Percentiles rank a stretch among this genome's conserved stretches.
Evolutionary conservation across 2,113 vertebrate genomes (phyloP).

Genomic region (Eulemur rufifrons): DNA sequence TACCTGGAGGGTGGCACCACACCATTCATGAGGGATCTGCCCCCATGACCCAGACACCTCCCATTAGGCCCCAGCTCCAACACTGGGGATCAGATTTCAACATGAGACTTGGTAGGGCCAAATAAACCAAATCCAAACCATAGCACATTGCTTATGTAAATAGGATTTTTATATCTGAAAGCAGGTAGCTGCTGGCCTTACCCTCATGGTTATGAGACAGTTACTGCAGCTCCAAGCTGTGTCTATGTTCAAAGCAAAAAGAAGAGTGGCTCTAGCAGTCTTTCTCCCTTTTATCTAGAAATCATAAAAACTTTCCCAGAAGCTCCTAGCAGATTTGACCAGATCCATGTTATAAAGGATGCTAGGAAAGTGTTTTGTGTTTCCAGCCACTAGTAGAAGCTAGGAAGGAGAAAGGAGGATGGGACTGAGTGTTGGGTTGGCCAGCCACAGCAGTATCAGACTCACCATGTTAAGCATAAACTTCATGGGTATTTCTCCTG

Average conservation of each 20-base stretch:
- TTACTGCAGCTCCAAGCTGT: not conserved
- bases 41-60: no score
- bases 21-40: no score
- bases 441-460: not conserved
- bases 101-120: no score
- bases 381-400: not conserved
- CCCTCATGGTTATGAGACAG: not conserved
- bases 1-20: no score
- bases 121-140: no score
- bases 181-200: not conserved
- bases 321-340: not conserved
- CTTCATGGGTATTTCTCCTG: not conserved
- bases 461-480: not conserved
- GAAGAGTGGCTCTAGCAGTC: not conserved
- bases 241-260: not conserved
- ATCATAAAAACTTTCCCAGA: not conserved
- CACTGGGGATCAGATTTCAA: no score
- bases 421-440: not conserved
- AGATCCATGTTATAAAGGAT: not conserved
- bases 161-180: not conserved
- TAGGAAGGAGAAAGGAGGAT: not conserved
- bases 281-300: not conserved
- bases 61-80: no score
- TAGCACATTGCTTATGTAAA: not conserved
- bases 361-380: not conserved